Conservation (phyloP, 2,888 invertebrate species). For the Ariolimax columbianus region DNA sequence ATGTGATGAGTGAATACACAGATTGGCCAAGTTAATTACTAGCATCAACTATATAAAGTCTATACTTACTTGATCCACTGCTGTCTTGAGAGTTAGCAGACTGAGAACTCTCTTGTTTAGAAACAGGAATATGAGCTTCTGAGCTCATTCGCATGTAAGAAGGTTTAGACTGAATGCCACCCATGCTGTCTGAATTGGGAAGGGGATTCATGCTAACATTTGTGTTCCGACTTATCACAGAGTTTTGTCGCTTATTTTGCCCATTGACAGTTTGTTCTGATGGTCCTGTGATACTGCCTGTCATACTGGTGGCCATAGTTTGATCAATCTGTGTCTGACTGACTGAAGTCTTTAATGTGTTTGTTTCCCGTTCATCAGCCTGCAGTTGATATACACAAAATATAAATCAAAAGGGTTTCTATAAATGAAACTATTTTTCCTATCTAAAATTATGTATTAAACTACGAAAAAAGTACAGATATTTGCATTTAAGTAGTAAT, state of each 20-base stretch:
- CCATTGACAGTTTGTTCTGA: slow-evolving; percentile 24
- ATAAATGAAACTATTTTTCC: neutral
- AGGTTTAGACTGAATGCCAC: slow-evolving; percentile 33
- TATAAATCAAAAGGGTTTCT: neutral
- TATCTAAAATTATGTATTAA: neutral
- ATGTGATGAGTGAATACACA: neutral
- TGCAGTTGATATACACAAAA: neutral
- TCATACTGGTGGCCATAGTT: neutral
- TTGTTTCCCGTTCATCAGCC: slow-evolving; percentile 33
- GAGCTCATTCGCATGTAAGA: slow-evolving; percentile 2
- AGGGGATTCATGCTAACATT: slow-evolving; percentile 41
- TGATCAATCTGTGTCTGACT: slow-evolving; percentile 24
- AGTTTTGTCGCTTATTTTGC: slow-evolving; percentile 44
- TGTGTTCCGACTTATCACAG: slow-evolving; percentile 39
- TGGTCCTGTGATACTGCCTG: neutral
- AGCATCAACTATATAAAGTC: neutral
- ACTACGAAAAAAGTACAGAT: neutral
- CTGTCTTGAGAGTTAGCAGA: slow-evolving; percentile 63
- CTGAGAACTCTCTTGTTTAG: slow-evolving; percentile 68
- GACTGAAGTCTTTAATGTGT: slow-evolving; percentile 11
- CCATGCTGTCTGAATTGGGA: slow-evolving; percentile 37
- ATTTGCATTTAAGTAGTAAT: neutral
- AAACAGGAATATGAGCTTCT: slow-evolving; percentile 58
- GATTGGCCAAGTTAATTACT: neutral
- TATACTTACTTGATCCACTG: slow-evolving; percentile 55